Conservation (phyloP, 2,888 invertebrate species). For the Aleiodes leptofemur region DNA sequence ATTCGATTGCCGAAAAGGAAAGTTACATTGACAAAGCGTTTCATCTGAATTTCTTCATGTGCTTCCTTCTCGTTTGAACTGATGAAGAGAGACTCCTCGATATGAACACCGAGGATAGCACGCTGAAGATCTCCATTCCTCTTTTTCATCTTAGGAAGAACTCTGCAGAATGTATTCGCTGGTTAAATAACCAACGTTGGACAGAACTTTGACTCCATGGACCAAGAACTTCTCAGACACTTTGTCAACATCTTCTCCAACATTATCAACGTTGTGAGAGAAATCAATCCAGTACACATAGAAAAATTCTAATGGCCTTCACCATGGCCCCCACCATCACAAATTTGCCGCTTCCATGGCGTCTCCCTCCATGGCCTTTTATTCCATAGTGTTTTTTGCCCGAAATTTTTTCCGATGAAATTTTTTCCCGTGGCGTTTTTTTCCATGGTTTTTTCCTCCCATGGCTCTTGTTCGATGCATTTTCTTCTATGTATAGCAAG, state of each 20-base stretch:
- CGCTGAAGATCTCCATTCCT: conserved; percentile 84
- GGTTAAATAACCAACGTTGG: conserved; percentile 97
- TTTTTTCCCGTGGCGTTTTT: too few relatives aligned
- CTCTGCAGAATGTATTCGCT: conserved; percentile 85
- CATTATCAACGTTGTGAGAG: conserved; percentile 83
- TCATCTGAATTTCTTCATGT: conserved; percentile 88
- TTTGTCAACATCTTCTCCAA: conserved; percentile 83
- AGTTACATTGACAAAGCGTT: conserved; percentile 81
- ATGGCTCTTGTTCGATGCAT: too few relatives aligned
- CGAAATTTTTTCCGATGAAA: too few relatives aligned
- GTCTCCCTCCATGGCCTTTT: too few relatives aligned
- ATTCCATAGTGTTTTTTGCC: too few relatives aligned
- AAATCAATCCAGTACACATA: conserved; percentile 97
- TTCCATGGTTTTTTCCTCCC: too few relatives aligned
- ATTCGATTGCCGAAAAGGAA: conserved; percentile 9
- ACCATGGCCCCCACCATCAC: too few relatives aligned
- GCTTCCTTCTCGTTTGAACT: conserved; percentile 94
- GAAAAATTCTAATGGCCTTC: too few relatives aligned
- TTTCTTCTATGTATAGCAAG: too few relatives aligned
- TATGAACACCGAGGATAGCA: conserved; percentile 91
- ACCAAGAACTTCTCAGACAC: conserved; percentile 88
- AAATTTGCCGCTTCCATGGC: too few relatives aligned
- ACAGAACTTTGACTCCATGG: conserved; percentile 97
- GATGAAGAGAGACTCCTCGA: conserved; percentile 99
- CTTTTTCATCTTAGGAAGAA: conserved; percentile 86